Evolutionary conservation across 2,888 invertebrate genomes (phyloP).

Genomic region (Marasmarcha lunaedactyla): DNA sequence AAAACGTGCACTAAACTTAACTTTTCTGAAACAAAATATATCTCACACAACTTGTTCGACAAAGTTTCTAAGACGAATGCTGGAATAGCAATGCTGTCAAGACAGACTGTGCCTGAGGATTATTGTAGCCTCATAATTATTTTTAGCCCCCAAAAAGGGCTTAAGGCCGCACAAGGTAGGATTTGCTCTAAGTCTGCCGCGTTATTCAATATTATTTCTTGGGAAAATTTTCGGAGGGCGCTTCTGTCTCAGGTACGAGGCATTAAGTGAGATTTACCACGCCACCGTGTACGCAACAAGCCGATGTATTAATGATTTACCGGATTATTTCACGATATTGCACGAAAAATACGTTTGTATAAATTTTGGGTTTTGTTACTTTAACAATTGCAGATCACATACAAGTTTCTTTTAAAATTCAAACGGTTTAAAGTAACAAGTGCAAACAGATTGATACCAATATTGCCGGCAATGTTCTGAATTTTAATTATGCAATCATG

Average conservation of each 20-base stretch:
- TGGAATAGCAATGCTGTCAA: too few species aligned
- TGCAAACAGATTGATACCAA: slow-evolving; percentile 45
- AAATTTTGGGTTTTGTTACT: slow-evolving; percentile 1
- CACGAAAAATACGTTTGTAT: background rate
- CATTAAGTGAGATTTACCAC: slow-evolving; percentile 40
- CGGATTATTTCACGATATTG: slow-evolving; percentile 1
- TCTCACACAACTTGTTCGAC: too few species aligned
- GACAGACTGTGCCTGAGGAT: slow-evolving; percentile 29
- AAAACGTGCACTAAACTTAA: background rate
- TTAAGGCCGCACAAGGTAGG: slow-evolving; percentile 55
- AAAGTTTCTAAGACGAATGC: too few species aligned
- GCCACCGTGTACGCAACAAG: slow-evolving; percentile 10
- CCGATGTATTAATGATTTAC: slow-evolving; percentile 5
- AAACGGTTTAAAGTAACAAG: slow-evolving; percentile 31
- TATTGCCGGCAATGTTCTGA: slow-evolving; percentile 39
- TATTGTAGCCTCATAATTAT: slow-evolving; percentile 36
- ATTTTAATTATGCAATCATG: slow-evolving; percentile 36
- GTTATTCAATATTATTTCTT: slow-evolving; percentile 66
- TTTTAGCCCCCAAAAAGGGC: slow-evolving; percentile 50
- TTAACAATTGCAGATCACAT: slow-evolving; percentile 4
- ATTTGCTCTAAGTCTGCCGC: slow-evolving; percentile 49
- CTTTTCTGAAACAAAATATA: too few species aligned
- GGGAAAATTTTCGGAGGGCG: slow-evolving; percentile 23
- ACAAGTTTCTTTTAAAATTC: slow-evolving; percentile 50
- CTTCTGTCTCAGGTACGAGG: slow-evolving; percentile 37